phyloP scores from a whole-genome alignment of 1,140 invertebrate genomes.

The Parasteatoda tepidariorum region DNA sequence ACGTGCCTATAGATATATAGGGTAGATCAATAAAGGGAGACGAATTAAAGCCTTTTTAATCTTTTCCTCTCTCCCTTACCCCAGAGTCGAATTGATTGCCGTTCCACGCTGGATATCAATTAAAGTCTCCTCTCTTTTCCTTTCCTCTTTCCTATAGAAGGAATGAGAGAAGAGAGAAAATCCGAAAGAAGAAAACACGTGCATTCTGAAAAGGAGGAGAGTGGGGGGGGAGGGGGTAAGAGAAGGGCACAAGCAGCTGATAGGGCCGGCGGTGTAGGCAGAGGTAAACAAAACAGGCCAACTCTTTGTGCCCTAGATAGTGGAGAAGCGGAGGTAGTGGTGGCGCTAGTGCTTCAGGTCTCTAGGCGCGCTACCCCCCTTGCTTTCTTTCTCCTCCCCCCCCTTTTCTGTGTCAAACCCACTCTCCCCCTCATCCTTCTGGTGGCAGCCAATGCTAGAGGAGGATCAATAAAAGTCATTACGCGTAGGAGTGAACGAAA shows the following conservation, averaged over 20 bases:
- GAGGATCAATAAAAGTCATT: slow-evolving; percentile 62
- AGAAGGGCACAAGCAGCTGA: slow-evolving; percentile 43
- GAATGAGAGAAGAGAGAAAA: slow-evolving; percentile 48
- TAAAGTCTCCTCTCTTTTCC: slow-evolving; percentile 25
- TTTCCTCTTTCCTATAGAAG: slow-evolving; percentile 12
- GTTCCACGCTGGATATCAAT: slow-evolving; percentile 57
- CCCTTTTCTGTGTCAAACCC: background rate
- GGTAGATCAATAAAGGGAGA: slow-evolving; percentile 52
- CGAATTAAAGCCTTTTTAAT: slow-evolving; percentile 60
- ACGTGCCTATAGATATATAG: slow-evolving; percentile 28
- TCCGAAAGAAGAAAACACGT: slow-evolving; percentile 59
- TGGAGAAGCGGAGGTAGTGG: slow-evolving; percentile 37
- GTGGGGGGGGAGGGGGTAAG: slow-evolving; percentile 5
- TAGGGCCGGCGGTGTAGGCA: slow-evolving; percentile 55
- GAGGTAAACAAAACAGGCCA: slow-evolving; percentile 62
- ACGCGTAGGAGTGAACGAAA: slow-evolving; percentile 55
- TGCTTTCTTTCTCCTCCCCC: background rate
- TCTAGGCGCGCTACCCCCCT: slow-evolving; percentile 25
- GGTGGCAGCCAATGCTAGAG: slow-evolving; percentile 52
- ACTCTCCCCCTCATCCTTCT: background rate
- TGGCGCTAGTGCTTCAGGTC: slow-evolving; percentile 53
- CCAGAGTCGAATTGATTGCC: slow-evolving; percentile 48
- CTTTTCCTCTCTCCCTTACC: slow-evolving; percentile 19
- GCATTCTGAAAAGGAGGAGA: slow-evolving; percentile 55
- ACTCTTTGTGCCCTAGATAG: slow-evolving; percentile 61